phyloP scores from a whole-genome alignment of 2,888 invertebrate species.

The Tineola bisselliella region DNA sequence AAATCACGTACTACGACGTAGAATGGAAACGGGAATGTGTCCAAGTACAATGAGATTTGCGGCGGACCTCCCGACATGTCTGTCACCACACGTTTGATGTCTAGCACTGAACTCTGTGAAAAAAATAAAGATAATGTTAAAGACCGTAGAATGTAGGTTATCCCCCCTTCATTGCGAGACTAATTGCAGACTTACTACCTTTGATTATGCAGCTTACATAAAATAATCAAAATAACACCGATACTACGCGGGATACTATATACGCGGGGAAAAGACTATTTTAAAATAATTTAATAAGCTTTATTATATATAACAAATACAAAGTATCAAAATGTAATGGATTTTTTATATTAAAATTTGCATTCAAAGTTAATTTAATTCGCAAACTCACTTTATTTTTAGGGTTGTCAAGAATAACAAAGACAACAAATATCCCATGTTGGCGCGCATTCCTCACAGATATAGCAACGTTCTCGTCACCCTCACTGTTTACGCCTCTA shows the following conservation, averaged over 20 bases:
- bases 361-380: too few relatives aligned
- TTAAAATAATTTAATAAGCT: too few relatives aligned
- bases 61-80: conserved; percentile 83
- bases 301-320: too few relatives aligned
- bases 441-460: conserved; percentile 85
- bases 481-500: conserved; percentile 89
- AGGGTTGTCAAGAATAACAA: conserved; percentile 95
- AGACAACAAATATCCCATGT: conserved; percentile 90
- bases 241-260: too few relatives aligned
- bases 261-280: too few relatives aligned
- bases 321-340: too few relatives aligned
- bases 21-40: conserved; percentile 97
- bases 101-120: conserved; percentile 85
- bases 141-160: too few relatives aligned
- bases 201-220: too few relatives aligned
- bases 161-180: too few relatives aligned
- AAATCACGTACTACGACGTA: conserved; percentile 94
- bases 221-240: too few relatives aligned
- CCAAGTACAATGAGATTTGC: conserved; percentile 84
- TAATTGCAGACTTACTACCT: too few relatives aligned
- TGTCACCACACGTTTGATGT: conserved; percentile 79
- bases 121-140: too few relatives aligned
- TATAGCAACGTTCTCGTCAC: conserved; percentile 76
- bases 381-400: conserved; percentile 78
- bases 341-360: not conserved